Evolutionary conservation across 2,888 invertebrate genomes (phyloP), one percentile per base, ranked within the genome.

Genomic region (Caenorhabditis japonica): DNA sequence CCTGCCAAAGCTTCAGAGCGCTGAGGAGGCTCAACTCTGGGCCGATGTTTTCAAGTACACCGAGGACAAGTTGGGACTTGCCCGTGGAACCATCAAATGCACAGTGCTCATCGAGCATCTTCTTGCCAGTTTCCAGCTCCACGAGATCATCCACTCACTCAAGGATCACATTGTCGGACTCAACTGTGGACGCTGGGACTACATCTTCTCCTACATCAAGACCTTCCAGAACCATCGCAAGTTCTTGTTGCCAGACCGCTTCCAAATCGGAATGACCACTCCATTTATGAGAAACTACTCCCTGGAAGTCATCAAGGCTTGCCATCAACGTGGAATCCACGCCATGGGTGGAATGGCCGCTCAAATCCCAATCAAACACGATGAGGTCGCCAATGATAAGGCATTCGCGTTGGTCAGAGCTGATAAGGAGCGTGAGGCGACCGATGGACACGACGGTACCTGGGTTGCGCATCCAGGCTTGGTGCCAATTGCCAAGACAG

Each of bases 121-220:
- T 69, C 86, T 92, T 12, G 91, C 92, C 0, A 89, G 91, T 3
- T 92, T 92, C 89, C 75, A 75, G 55, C 62, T 75, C 89, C 92
- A 92, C 49, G 91, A 92, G 84, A 92, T 92, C 71, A 89, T 92
- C 59, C 92, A 90, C 87, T 91, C 91, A 13, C 86, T 92, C 38
- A 90, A 88, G 76, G 91, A 92, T 60, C 92, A 92, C 87, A 92
- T 92, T 0, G 87, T 92, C 36, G 92, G 92, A 2, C 89, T 92
- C 1, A 92, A 92, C 86, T 92, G 92, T 88, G 92, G 92, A 3
- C 91, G 92, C 78, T 92, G 92, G 92, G 92, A 92, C 85, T 92
- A 79, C 66, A 79, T 80, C 51, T 86, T 87, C 62, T 86, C 87
- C 4, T 81, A 82, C 74, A 80, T 82, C 76, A 83, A 87, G 70